Base-by-base conservation (phyloP, 2,888 invertebrate species). In the Oxytorus armatus region DNA sequence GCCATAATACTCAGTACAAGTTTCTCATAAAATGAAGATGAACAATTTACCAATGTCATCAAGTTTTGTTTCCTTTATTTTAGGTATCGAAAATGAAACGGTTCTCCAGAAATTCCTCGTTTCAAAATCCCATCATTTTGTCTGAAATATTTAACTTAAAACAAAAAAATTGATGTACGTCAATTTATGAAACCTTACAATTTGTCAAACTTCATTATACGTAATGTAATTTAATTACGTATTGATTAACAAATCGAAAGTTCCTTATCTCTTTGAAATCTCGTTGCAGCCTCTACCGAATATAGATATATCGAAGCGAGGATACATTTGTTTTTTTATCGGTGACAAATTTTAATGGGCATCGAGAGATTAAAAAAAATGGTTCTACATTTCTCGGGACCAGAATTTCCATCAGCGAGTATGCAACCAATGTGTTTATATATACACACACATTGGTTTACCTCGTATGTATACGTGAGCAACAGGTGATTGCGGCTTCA, bases 401-500 rank as follows among this genome's bases (percentile, higher is more conserved):
- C 11, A 23, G 33, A 44, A 21, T 14, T 25, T 33, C 21, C 33
- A 33, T 18, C 16, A n/a, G n/a, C 8, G 33, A 70, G 47, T 47
- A 55, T 11, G 47, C 47, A 57, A 29, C 8, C 11, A 33, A 70
- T 47, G 29, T 44, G 10, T 53, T 14, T 29, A 42, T 29, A 11
- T 25, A 1, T 18, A 5, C 18, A 1, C 39, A 5, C 18, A 1
- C 39, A 36, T 42, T 4, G 23, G 49, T 72, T 61, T 61, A 59
- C 49, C 33, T 2, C 23, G 72, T 49, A 25, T 51, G 49, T 61
- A 36, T 59, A 39, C 25, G 14, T 10, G 61, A 68, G 68, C 75
- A 76, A 76, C 75, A 76, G 75, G 75, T 76, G 68, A 68, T 76
- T 61, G 59, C 51, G 47, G 36, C 47, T 61, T 18, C 59, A 68